Percentiles rank a stretch among this genome's conserved stretches.
Conservation (phyloP, 2,797 vertebrate genomes). For the Pelobates cultripes region DNA sequence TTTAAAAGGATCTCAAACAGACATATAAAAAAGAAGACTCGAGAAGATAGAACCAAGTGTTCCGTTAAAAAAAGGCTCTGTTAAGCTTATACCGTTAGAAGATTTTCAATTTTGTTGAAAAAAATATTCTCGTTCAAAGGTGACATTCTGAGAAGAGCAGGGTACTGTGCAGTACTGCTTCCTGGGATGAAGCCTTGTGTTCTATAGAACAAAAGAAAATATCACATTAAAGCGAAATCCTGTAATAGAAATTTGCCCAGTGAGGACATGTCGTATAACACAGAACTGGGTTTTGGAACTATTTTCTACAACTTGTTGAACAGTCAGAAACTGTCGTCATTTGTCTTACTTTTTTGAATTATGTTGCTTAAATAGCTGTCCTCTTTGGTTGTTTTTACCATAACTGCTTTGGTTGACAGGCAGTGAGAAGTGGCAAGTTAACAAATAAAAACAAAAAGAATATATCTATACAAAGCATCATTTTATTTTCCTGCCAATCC, state of each 20-base stretch:
- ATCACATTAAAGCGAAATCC: background rate
- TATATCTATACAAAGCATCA: too few relatives aligned
- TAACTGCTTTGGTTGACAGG: too few relatives aligned
- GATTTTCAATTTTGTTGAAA: background rate
- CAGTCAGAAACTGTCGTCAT: background rate
- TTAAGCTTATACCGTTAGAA: background rate
- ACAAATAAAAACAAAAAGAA: too few relatives aligned
- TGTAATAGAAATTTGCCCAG: background rate
- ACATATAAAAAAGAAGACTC: background rate
- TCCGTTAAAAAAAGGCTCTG: background rate
- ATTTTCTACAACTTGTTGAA: background rate
- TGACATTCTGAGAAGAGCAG: conserved; percentile 4
- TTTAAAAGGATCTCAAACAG: background rate
- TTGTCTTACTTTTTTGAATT: too few relatives aligned
- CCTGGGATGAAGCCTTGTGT: background rate
- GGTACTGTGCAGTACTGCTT: background rate
- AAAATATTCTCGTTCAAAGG: background rate
- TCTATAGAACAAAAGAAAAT: conserved; percentile 10
- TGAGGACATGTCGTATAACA: background rate
- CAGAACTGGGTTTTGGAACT: background rate
- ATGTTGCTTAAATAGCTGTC: too few relatives aligned
- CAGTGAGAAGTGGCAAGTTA: too few relatives aligned
- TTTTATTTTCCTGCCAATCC: too few relatives aligned
- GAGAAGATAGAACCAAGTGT: background rate
- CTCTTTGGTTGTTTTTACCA: too few relatives aligned